Evolutionary conservation across 2,797 vertebrate species (phyloP).

Genomic region (Hemitrygon akajei): DNA sequence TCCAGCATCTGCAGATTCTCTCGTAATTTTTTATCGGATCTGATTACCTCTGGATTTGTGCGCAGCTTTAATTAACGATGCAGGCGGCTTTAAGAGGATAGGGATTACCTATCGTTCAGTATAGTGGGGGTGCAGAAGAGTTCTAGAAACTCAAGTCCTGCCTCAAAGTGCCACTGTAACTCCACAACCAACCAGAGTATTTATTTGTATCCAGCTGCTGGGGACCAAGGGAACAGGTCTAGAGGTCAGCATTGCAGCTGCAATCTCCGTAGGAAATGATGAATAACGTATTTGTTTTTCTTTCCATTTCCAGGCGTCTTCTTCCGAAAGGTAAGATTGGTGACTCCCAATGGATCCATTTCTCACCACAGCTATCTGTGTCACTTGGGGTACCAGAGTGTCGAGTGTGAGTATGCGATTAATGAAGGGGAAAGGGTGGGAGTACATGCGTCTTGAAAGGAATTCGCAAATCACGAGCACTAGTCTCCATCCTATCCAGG

Average conservation of each 20-base stretch:
- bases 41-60: neutral
- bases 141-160: neutral
- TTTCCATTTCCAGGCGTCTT: slow-evolving; percentile 8
- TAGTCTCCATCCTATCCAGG: no score
- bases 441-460: neutral
- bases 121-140: neutral
- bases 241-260: no score
- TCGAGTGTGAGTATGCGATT: neutral
- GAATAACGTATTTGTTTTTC: neutral
- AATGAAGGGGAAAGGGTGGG: neutral
- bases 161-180: neutral
- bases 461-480: neutral
- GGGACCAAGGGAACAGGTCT: neutral
- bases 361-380: neutral
- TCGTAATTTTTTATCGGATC: no score
- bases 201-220: neutral
- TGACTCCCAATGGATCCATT: neutral
- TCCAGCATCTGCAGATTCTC: no score
- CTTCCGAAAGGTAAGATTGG: slow-evolving; percentile 31
- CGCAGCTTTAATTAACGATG: neutral
- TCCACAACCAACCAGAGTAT: neutral
- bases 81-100: neutral
- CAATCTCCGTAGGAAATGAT: neutral
- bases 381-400: neutral
- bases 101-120: neutral